Base-by-base conservation (phyloP, 2,888 invertebrate genomes). In the Lagria hirta region DNA sequence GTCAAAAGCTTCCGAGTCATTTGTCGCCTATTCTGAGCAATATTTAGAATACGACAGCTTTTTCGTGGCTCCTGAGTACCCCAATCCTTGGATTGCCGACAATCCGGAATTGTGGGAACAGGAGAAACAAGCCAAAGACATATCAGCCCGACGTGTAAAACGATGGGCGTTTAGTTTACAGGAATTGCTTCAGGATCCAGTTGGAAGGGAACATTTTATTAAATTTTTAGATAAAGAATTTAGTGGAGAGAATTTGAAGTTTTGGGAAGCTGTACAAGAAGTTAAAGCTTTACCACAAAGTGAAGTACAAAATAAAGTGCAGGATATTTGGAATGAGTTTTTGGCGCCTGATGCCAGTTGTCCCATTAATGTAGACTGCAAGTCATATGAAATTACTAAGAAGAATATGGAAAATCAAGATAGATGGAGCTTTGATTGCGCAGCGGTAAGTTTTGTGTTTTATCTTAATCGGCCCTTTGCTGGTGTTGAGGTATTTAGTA, bases 241-340 rank as follows among this genome's bases (percentile, higher is more conserved):
- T 73, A 96, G 96, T 62, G 94, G 93, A 28, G 99, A 99, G 79
- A 99, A 99, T 76, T 81, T 99, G 60, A 93, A 93, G 93, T 97
- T 97, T 76, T 96, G 94, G 91, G 84, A 95, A 65, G 91, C 95
- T 0, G 92, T 92, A 3, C 94, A 95, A 69, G 88, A 93, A 60
- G 75, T 98, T 68, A 95, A 95, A 73, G 82, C 88, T 10, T 75
- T 94, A 46, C 91, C 95, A 2, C 84, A 91, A 62, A 82, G 87
- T 10, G 86, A 90, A 67, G 91, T 95, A 18, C 80, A 87, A 37
- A 78, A 79, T 20, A 83, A 88, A 58, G 93, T 92, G 8, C 78
- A 80, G 42, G 91, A 91, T 57, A 90, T 94, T 47, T 95, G 94
- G 93, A 80, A 81, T 62, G 97, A 98, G 72, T 99, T 88, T 75